These are phyloP conservation scores for Mohoua ochrocephala DNA, from an alignment of 2,113 vertebrate species.

Conservation along the genomic window DNA sequence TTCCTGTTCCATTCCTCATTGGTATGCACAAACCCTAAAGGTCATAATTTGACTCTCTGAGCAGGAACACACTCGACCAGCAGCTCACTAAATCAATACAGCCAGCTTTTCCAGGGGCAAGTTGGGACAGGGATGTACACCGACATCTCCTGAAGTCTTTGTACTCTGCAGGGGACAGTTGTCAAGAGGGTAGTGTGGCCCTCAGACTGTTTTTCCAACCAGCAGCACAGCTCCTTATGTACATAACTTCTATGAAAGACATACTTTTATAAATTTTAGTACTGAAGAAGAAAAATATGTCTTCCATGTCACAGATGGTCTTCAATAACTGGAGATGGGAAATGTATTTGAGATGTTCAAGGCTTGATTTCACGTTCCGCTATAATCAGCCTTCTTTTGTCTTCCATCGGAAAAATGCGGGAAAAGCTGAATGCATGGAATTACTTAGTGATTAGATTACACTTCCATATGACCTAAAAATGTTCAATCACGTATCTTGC, in stretches of 20 bases:
- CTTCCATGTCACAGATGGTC: neutral
- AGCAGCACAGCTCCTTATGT: neutral
- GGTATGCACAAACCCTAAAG: neutral
- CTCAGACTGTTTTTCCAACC: neutral
- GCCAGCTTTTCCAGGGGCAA: neutral
- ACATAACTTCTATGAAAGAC: neutral
- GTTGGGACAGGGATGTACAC: neutral
- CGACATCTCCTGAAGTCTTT: neutral
- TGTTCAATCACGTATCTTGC: neutral
- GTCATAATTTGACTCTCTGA: neutral
- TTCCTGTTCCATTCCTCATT: neutral
- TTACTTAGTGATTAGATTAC: neutral
- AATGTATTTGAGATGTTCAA: neutral
- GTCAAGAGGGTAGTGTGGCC: neutral
- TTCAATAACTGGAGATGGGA: neutral
- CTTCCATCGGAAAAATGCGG: neutral
- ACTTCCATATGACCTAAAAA: neutral
- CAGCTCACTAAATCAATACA: neutral
- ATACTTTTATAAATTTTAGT: neutral
- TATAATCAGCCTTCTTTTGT: conserved; percentile 1
- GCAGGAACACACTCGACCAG: neutral
- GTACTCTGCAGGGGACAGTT: neutral
- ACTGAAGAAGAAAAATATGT: neutral
- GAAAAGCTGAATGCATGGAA: conserved; percentile 8
- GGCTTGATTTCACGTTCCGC: neutral